These are phyloP conservation scores for Pangasius djambal DNA, from an alignment of 2,797 vertebrate genomes.

Conservation along the genomic window DNA sequence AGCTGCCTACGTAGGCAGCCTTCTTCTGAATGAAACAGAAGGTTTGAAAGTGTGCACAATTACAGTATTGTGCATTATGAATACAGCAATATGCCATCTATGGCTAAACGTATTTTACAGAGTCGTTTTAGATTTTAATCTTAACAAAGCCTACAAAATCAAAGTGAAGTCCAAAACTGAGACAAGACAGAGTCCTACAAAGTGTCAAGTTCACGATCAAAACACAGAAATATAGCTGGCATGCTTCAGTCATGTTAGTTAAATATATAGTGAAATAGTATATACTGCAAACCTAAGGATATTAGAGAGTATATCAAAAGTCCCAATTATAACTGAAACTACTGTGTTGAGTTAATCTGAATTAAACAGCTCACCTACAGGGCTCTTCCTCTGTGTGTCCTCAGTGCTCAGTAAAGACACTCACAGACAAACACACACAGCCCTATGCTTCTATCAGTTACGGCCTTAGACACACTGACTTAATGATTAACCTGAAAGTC, in stretches of 20 bases:
- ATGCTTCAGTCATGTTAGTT: neutral
- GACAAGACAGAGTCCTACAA: neutral
- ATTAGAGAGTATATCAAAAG: neutral
- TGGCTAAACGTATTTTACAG: neutral
- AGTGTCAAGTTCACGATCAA: neutral
- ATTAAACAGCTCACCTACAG: conserved; percentile 13
- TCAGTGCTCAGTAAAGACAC: neutral
- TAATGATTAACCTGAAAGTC: conserved; percentile 34
- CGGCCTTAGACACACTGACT: neutral
- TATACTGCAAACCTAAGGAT: neutral
- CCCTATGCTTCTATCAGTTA: neutral
- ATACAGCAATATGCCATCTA: neutral
- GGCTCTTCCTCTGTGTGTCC: neutral
- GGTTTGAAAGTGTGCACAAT: neutral
- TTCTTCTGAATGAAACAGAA: neutral
- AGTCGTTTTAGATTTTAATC: neutral
- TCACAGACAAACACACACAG: neutral
- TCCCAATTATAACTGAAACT: neutral
- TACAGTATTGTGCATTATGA: neutral
- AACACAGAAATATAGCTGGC: neutral
- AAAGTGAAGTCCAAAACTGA: neutral
- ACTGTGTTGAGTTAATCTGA: neutral
- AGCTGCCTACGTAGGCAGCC: neutral
- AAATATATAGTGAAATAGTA: neutral
- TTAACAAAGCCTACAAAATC: neutral